Base-by-base conservation (phyloP, 2,113 vertebrate genomes). In the Ovis canadensis region DNA sequence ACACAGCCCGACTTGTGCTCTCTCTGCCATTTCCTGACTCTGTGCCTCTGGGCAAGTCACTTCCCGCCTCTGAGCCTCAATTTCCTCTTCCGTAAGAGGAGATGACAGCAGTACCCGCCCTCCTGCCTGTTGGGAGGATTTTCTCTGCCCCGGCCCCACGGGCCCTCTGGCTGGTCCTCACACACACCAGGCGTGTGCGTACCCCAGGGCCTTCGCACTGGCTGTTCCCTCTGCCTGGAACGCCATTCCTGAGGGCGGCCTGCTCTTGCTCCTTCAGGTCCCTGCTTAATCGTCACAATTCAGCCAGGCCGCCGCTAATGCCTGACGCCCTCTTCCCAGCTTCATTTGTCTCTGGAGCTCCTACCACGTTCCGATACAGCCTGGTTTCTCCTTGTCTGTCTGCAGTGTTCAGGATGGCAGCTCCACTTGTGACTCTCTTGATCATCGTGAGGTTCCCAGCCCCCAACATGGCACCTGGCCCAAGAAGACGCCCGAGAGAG, bases 31-130 rank as follows among this genome's bases (percentile, higher is more conserved):
- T 97, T 92, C 96, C 94, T 43, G 88, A 64, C 95, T 78, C 54
- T 90, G 96, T 81, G 97, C 92, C 84, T 91, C 64, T 88, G 91
- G 81, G 74, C 80, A 93, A 96, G 80, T 88, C 81, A 95, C 94
- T 98, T 95, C 92, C 88, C 92, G 62, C 64, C 93, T 83, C 94
- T 55, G 94, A 67, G 87, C 80, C 50, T 78, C 43, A 16, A 31
- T 93, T 94, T 96, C 96, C 90, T 92, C 88, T 93, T 97, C 59
- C 45, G 6, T 33, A 78, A 88, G 45, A 71, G 9, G 57, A 71
- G 67, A 31, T 15, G 15, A n/a, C 16, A 43, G 77, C 33, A 10
- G 55, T 17, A 8, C 16, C 27, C 4, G 4, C n/a, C 31, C 16
- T 7, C 0, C n/a, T 57, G 82, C 43, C 45, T 45, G 31, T 27